Conservation (phyloP, 2,797 vertebrate genomes). For the Bovichtus variegatus region DNA sequence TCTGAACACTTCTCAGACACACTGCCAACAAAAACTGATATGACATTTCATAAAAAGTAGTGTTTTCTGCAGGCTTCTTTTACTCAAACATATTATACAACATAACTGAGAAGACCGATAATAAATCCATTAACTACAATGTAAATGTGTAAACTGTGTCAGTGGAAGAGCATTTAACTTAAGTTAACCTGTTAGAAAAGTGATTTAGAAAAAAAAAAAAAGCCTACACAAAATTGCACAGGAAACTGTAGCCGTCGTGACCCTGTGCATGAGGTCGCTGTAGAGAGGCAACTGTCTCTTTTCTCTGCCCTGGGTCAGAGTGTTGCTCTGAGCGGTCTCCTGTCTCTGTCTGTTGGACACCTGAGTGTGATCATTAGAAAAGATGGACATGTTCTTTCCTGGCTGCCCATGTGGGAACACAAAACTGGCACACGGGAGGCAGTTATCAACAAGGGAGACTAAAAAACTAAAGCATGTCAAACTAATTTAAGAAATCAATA, state of each 20-base stretch:
- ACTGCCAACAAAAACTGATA: not conserved
- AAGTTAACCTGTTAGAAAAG: not conserved
- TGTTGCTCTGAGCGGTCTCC: not conserved
- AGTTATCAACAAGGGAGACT: conserved; percentile 49
- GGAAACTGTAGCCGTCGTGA: not conserved
- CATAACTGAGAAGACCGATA: not conserved
- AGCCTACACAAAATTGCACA: not conserved
- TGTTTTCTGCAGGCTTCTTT: not conserved
- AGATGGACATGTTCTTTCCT: conserved; percentile 22
- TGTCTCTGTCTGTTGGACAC: not conserved
- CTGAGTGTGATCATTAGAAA: conserved; percentile 30
- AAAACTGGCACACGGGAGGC: conserved; percentile 65
- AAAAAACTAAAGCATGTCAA: conserved; percentile 77
- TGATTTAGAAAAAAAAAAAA: no score
- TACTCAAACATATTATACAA: not conserved
- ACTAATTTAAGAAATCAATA: conserved; percentile 84
- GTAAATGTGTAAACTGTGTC: no score
- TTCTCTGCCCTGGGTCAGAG: not conserved
- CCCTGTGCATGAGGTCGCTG: not conserved
- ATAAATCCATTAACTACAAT: not conserved
- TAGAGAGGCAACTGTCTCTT: not conserved
- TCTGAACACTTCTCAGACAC: not conserved
- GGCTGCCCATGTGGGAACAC: conserved; percentile 20
- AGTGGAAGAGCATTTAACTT: not conserved
- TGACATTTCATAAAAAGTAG: not conserved